Conservation (phyloP, 2,113 vertebrate species). For the Myotis davidii region DNA sequence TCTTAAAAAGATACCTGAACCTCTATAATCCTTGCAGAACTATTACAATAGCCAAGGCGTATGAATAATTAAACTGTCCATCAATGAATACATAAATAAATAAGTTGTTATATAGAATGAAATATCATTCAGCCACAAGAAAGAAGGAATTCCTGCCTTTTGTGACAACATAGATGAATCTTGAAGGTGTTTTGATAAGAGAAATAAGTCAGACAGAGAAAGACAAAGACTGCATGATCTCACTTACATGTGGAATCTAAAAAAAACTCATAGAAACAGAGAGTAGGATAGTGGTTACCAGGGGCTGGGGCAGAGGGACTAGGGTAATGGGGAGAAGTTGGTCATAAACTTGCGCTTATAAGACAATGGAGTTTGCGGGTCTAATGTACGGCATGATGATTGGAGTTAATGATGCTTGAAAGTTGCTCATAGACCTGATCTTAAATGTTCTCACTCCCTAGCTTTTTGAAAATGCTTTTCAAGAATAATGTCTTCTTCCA, state of each 20-base stretch:
- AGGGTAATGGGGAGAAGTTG: neutral
- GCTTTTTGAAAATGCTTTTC: neutral
- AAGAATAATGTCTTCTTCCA: neutral
- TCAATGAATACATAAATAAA: neutral
- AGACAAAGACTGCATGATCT: neutral
- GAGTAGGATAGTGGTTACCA: too few relatives aligned
- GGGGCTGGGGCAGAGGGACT: neutral
- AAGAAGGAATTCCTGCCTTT: neutral
- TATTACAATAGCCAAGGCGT: neutral
- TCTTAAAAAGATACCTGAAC: neutral
- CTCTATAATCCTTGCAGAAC: neutral
- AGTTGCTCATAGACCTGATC: neutral
- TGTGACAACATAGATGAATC: neutral
- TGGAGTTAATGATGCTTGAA: neutral
- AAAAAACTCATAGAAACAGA: neutral
- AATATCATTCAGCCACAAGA: neutral
- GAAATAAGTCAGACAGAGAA: neutral
- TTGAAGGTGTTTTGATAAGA: neutral
- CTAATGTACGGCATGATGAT: too few relatives aligned
- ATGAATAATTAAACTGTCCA: neutral
- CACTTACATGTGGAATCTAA: neutral
- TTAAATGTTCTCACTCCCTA: neutral
- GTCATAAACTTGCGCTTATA: neutral
- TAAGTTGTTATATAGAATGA: neutral
- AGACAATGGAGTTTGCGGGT: neutral